Percentiles rank a stretch among this genome's conserved stretches.
phyloP scores from a whole-genome alignment of 2,888 invertebrate species.

The Carcina quercana region DNA sequence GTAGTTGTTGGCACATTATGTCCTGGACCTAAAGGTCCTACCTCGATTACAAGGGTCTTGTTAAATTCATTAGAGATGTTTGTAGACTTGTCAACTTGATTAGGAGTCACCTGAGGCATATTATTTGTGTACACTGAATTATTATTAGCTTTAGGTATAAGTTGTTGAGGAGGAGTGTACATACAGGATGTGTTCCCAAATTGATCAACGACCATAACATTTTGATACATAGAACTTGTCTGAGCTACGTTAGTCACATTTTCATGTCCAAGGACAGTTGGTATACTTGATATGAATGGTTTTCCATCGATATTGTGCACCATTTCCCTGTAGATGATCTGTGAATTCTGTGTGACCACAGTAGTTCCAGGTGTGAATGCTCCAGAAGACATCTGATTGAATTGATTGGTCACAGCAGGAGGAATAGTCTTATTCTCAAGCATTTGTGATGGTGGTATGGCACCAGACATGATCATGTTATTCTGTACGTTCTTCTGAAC shows the following conservation, averaged over 20 bases:
- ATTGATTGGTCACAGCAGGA: conserved; percentile 40
- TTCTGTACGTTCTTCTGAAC: conserved; percentile 63
- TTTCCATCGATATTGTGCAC: conserved; percentile 62
- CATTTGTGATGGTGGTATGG: conserved; percentile 36
- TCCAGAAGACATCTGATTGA: conserved; percentile 42
- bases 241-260: conserved; percentile 53
- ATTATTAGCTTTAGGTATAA: conserved; percentile 42
- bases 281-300: conserved; percentile 53
- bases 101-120: conserved; percentile 24
- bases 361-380: conserved; percentile 55
- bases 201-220: conserved; percentile 66
- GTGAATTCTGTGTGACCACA: conserved; percentile 63
- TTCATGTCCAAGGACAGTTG: conserved; percentile 45
- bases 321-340: conserved; percentile 67
- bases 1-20: conserved; percentile 17
- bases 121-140: conserved; percentile 38
- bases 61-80: conserved; percentile 34
- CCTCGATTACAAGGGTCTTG: conserved; percentile 61
- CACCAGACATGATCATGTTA: conserved; percentile 57
- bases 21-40: conserved; percentile 45
- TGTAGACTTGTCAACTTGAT: conserved; percentile 31
- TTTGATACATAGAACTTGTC: conserved; percentile 59
- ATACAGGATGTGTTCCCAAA: conserved; percentile 62
- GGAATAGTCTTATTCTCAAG: conserved; percentile 41
- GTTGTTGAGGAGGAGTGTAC: conserved; percentile 48